Evolutionary conservation across 2,888 invertebrate genomes (phyloP).

Genomic region (Phaonia tiefii): DNA sequence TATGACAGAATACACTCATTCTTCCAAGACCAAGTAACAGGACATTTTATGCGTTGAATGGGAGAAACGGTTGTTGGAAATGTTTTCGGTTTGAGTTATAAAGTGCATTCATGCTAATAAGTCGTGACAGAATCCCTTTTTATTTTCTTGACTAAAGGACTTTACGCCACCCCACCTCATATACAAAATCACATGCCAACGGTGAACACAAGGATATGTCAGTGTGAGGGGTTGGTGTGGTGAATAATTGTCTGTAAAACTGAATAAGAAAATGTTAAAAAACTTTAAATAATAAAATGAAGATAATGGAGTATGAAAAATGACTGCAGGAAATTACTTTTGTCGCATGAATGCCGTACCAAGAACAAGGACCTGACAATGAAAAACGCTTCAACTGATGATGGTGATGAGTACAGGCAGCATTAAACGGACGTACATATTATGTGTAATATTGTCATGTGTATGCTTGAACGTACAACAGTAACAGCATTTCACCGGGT

Average conservation of each 20-base stretch:
- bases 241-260: conserved; percentile 34
- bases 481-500: not conserved
- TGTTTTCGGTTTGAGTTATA: conserved; percentile 23
- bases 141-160: conserved; percentile 54
- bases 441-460: conserved; percentile 47
- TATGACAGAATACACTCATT: conserved; percentile 2
- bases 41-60: conserved; percentile 14
- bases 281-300: conserved; percentile 66
- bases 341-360: conserved; percentile 68
- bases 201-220: conserved; percentile 1
- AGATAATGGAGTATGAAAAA: conserved; percentile 71
- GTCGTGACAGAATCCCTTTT: conserved; percentile 64
- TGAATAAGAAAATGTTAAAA: conserved; percentile 51
- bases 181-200: conserved; percentile 1
- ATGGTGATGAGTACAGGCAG: conserved; percentile 46
- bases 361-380: conserved; percentile 18
- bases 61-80: not conserved
- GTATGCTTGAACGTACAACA: conserved; percentile 27
- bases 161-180: conserved; percentile 10
- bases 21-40: not conserved
- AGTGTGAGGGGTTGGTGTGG: not conserved
- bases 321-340: conserved; percentile 72
- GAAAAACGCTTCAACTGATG: not conserved
- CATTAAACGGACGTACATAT: conserved; percentile 57
- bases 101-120: conserved; percentile 67